Evolutionary conservation across 2,797 vertebrate species (phyloP), one percentile per base, ranked within the genome.

Genomic region (Echeneis naucrates): DNA sequence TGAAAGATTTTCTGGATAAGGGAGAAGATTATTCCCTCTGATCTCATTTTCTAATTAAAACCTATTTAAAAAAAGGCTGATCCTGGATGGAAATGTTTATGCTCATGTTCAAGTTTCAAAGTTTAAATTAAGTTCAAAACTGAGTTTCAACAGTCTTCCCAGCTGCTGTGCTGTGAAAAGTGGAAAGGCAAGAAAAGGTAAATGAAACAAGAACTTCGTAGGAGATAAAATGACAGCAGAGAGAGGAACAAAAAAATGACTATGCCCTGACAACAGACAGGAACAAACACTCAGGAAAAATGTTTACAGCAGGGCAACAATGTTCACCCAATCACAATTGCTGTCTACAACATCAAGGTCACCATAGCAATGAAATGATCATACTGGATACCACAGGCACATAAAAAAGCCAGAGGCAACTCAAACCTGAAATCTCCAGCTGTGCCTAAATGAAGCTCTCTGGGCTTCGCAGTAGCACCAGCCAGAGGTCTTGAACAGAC

Each of bases 291-390:
- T 19, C 24, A 2, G 32, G 65, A 55, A 33, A 35, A 72, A 61
- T 40, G 23, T 66, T 75, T 57, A 48, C 58, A 68, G 26, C 48
- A 42, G 60, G 68, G 54, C 30, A 16, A 30, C 33, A 14, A 14
- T 23, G 42, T 33, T 3, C 17, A 63, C 52, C 37, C 11, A 11
- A 23, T 56, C 1, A 37, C 33, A 40, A 50, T 30, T 60, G n/a
- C 14, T 59, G 59, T 66, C 64, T 53, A 38, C 52, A 69, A 21
- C 52, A 69, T 56, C 38, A 52, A 56, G 16, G 42, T 58, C 52
- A 35, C 38, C 32, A 19, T 21, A 12, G 47, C 40, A 16, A 64
- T 35, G 45, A 68, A 23, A 35, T 21, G 54, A 37, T 44, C 26
- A 13, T n/a, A 17, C 5, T 23, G 19, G 42, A 37, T 50, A 52